A percentile compares a stretch with the other conserved stretches of the same genome.
These are phyloP conservation scores for Drosophila jambulina DNA, from an alignment of 1,140 invertebrate species.

Conservation along the genomic window DNA sequence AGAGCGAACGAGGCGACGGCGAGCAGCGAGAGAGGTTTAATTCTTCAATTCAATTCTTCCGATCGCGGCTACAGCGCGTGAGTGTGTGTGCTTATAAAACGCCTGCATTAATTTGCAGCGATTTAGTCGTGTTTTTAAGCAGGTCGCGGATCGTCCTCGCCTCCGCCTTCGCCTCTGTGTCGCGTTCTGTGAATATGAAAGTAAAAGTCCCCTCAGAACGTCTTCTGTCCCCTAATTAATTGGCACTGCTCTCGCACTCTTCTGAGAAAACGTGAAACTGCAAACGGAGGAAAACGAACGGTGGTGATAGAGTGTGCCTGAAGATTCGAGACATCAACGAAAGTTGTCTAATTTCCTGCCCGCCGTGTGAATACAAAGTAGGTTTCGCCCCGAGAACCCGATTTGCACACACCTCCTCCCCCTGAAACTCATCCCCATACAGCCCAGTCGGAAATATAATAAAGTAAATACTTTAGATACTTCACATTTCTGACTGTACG, in stretches of 20 bases:
- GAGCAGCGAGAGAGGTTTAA: constrained; percentile 38
- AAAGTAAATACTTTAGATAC: constrained; percentile 47
- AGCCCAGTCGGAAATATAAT: constrained; percentile 19
- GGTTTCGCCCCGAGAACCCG: constrained; percentile 16
- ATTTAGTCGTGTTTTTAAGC: constrained; percentile 73
- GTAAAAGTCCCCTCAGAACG: constrained; percentile 35
- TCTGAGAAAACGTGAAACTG: constrained; percentile 12
- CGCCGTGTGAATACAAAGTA: constrained; percentile 51
- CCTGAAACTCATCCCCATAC: constrained; percentile 6
- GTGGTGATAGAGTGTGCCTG: constrained; percentile 42
- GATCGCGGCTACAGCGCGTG: constrained; percentile 15
- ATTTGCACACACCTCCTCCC: not conserved
- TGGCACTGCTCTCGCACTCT: constrained; percentile 14
- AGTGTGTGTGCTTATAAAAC: constrained; percentile 70
- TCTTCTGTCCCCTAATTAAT: constrained; percentile 39
- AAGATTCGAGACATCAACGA: constrained; percentile 45
- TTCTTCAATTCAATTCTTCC: constrained; percentile 48
- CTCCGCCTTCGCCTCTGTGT: constrained; percentile 6
- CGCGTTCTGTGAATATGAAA: constrained; percentile 47
- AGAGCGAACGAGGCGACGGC: not conserved
- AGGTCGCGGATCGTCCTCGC: constrained; percentile 45
- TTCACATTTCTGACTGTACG: constrained; percentile 32
- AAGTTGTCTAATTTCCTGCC: constrained; percentile 54
- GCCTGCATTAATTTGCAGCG: constrained; percentile 71
- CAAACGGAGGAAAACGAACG: constrained; percentile 4